Base-by-base conservation (phyloP, 2,888 invertebrate genomes). In the Chelonus formosanus region DNA sequence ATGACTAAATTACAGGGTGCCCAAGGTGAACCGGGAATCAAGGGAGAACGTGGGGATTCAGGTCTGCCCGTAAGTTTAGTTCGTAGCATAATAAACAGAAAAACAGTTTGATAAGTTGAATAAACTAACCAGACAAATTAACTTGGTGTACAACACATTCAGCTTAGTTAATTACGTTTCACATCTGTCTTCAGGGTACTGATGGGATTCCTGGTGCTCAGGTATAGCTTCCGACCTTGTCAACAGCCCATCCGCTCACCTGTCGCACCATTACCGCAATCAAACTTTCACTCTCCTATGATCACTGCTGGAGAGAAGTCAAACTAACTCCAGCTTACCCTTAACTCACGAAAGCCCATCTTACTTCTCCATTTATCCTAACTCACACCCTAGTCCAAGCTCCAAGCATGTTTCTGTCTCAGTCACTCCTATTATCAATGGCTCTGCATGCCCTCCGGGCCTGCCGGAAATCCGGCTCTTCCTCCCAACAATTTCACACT, bases 171-270 rank as follows among this genome's bases (percentile, higher is more conserved):
- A 66, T 66, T 32, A n/a, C 10, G 7, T 48, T 70, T 63, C 70
- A 65, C 67, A 71, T 76, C 69, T 75, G 76, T 78, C 74, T 77
- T 83, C 89, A 95, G 95, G 96, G 95, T 79, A 96, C 95, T 70
- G 95, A 96, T 85, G 95, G 95, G 80, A 96, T 96, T 83, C 95
- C 95, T 79, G 95, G 95, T 82, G 90, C 91, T 87, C 94, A 95
- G 92, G 93, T 93, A 88, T 86, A 62, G 66, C 62, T 64, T 67
- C 55, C 44, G 52, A 63, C 68, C 67, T 62, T 58, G 50, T 67
- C 65, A 64, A 57, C 65, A 52, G 10, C 10, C 58, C 34, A 35
- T 45, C 44, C 44, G 7, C 8, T 56, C 56, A 56, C 43, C 44
- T 56, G 35, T 47, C 58, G 31, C 47, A 58, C 58, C 5, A 58